Evolutionary conservation across 2,888 invertebrate genomes (phyloP).

Genomic region (Siphlonurus alternatus): DNA sequence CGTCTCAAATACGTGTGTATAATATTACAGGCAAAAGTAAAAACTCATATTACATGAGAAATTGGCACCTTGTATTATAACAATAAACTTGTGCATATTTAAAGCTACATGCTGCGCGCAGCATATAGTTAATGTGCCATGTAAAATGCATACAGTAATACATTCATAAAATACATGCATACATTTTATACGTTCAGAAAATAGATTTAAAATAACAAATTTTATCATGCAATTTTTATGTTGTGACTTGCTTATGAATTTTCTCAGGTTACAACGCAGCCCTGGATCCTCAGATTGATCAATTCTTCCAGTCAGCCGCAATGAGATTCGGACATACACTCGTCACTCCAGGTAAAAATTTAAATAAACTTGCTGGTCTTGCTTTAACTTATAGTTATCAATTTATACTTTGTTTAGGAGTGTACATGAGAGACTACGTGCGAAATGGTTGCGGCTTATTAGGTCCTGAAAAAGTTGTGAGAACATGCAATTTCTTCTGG

Average conservation of each 20-base stretch:
- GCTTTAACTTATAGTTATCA: not conserved
- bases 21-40: no score
- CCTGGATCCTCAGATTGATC: conserved; percentile 39
- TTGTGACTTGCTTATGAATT: not conserved
- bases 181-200: no score
- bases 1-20: no score
- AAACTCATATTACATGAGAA: no score
- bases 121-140: no score
- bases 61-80: no score
- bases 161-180: no score
- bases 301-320: conserved; percentile 41
- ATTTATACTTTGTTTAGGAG: conserved; percentile 18
- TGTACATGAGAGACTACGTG: conserved; percentile 29
- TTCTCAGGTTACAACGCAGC: conserved; percentile 31
- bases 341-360: conserved; percentile 30
- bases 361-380: not conserved
- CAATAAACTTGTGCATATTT: no score
- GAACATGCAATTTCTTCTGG: conserved; percentile 37
- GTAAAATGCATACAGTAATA: no score
- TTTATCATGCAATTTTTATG: not conserved
- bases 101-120: no score
- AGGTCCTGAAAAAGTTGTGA: conserved; percentile 19
- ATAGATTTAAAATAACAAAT: conserved; percentile 1
- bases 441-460: conserved; percentile 23
- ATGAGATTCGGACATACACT: conserved; percentile 42